These are phyloP conservation scores for Melanostoma mellinum DNA, from an alignment of 2,888 invertebrate genomes.

Conservation along the genomic window DNA sequence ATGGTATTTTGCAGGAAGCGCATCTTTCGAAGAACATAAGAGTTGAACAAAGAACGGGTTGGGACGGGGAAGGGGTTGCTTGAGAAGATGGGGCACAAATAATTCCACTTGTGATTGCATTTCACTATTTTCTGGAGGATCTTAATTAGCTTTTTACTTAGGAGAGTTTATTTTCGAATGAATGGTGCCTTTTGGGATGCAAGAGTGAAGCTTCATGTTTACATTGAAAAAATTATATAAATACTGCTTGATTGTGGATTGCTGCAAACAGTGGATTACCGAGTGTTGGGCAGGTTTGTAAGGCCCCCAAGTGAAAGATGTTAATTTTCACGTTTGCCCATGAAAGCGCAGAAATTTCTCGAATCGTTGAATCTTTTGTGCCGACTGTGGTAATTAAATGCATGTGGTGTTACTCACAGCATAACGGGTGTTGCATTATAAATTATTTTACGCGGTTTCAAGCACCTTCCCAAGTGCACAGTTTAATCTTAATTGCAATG, in stretches of 20 bases:
- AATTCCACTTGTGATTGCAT: constrained; percentile 45
- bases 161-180: background rate
- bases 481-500: too few species aligned
- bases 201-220: background rate
- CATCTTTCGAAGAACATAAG: constrained; percentile 38
- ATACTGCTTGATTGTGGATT: background rate
- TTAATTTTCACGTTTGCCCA: constrained; percentile 57
- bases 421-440: constrained; percentile 21
- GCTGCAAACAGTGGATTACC: constrained; percentile 3
- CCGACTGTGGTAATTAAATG: constrained; percentile 22
- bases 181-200: background rate
- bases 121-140: constrained; percentile 41
- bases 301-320: constrained; percentile 40
- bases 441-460: constrained; percentile 35
- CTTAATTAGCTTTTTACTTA: constrained; percentile 43
- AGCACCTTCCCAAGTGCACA: background rate
- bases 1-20: constrained; percentile 38
- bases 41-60: background rate
- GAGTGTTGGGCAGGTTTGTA: constrained; percentile 22
- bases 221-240: background rate
- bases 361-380: constrained; percentile 31
- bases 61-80: too few species aligned
- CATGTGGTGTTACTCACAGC: background rate
- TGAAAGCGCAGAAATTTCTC: constrained; percentile 44
- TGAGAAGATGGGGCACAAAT: background rate